Conservation (phyloP, 1,140 invertebrate genomes). For the Hestina assimilis region DNA sequence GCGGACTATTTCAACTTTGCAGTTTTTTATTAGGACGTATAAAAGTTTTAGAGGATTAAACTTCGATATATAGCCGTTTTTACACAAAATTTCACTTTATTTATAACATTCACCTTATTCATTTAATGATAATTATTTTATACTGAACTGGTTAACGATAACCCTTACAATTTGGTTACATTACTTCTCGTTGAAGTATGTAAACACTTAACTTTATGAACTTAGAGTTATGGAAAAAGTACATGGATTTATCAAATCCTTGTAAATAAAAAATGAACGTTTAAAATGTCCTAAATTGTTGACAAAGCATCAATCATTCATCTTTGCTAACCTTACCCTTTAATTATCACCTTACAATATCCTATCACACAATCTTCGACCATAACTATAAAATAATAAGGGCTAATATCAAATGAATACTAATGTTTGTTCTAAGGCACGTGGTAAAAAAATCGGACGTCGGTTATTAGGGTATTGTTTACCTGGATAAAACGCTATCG, state of each 20-base stretch:
- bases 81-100: no score
- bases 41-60: constrained; percentile 35
- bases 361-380: neutral
- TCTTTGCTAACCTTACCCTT: constrained; percentile 18
- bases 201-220: no score
- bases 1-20: constrained; percentile 47
- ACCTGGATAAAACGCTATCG: constrained; percentile 25
- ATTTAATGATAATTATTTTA: constrained; percentile 1
- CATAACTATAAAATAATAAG: neutral
- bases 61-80: neutral
- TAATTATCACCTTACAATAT: constrained; percentile 10
- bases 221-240: no score
- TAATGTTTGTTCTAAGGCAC: constrained; percentile 14
- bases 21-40: constrained; percentile 41
- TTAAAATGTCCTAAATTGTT: constrained; percentile 26
- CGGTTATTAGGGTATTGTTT: no score
- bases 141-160: neutral
- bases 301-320: constrained; percentile 48
- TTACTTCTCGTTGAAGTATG: no score
- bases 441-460: constrained; percentile 22
- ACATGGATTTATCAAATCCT: constrained; percentile 13
- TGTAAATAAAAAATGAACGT: constrained; percentile 19
- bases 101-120: no score
- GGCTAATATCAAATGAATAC: neutral
- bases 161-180: neutral